Base-by-base conservation (phyloP, 2,888 invertebrate species). In the Pollenia griseotomentosa region DNA sequence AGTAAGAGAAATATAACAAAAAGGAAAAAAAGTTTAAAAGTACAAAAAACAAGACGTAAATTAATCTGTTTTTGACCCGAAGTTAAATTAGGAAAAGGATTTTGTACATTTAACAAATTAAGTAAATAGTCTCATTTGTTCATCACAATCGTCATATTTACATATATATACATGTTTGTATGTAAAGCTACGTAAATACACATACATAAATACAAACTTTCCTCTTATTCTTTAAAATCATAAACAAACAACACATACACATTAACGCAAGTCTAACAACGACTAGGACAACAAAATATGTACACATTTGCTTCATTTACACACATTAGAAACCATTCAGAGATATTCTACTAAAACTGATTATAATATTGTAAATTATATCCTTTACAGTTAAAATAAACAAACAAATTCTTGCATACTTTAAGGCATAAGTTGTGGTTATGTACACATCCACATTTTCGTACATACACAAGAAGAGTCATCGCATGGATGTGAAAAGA, bases 81-180 rank as follows among this genome's bases (percentile, higher is more conserved):
- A 86, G 86, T 86, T 83, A 86, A 86, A 86, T 86, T 86, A 80
- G 61, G 63, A 86, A 83, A 83, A 86, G 86, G 86, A 86, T 83
- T 86, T 86, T 70, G 11, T 81, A 83, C 80, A 86, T 86, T 86
- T 86, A 86, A 86, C 86, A 86, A 86, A 86, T 86, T 86, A 83
- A 86, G 83, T 86, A 86, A 86, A 86, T 86, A 86, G 86, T 86
- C 86, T 83, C 83, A 86, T 86, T 86, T 86, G 86, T 81, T 83
- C 80, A 77, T 83, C 73, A 83, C 63, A 82, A 53, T 71, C 83
- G 73, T 80, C 71, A 77, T 80, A 86, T 86, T 80, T 86, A 65
- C 80, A 78, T 78, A 78, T 23, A 46, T 79, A 83, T 70, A 33
- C 0, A 33, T 33, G 33, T 33, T 5, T 33, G 33, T 33, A 33